phyloP scores from a whole-genome alignment of 2,797 vertebrate species.

The Heterohyrax brucei region DNA sequence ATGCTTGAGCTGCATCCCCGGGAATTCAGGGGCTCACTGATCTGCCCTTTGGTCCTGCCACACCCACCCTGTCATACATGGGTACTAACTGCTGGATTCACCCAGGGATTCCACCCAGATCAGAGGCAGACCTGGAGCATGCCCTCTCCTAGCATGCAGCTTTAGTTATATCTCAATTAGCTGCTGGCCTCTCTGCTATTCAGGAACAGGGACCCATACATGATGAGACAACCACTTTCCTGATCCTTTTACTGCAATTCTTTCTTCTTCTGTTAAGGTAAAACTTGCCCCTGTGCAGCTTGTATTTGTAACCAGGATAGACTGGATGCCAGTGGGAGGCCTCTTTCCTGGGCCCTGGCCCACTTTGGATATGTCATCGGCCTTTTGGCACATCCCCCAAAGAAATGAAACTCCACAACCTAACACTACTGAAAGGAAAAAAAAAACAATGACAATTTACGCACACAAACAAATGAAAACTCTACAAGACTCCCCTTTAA shows the following conservation, averaged over 20 bases:
- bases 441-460: neutral
- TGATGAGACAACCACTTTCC: neutral
- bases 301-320: neutral
- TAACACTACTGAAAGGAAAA: neutral
- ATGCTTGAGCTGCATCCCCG: neutral
- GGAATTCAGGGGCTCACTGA: neutral
- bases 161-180: neutral
- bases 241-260: neutral
- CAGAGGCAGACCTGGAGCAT: neutral
- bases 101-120: neutral
- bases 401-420: neutral
- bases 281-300: neutral
- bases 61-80: neutral
- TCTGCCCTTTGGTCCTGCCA: neutral
- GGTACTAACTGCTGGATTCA: neutral
- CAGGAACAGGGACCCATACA: neutral
- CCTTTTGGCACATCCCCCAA: neutral
- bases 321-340: neutral
- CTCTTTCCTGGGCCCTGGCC: neutral
- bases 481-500: neutral
- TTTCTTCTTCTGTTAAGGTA: conserved; percentile 43
- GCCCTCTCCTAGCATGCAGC: neutral
- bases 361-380: neutral
- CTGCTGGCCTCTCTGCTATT: neutral
- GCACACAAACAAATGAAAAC: neutral